phyloP scores from a whole-genome alignment of 1,140 invertebrate genomes.

The Drosophila nebulosa region DNA sequence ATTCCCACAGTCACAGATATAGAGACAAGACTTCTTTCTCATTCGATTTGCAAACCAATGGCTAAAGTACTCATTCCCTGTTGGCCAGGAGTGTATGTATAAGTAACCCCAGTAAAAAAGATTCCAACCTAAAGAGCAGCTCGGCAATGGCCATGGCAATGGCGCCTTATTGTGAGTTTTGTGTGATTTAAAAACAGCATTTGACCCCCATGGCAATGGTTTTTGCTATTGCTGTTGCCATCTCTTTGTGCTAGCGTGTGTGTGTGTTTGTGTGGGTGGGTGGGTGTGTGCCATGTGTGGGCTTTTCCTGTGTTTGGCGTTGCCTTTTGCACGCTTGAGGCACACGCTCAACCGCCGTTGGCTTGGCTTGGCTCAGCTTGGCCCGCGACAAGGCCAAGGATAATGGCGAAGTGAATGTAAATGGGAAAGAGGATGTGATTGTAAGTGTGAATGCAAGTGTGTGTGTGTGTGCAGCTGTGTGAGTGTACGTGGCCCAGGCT shows the following conservation, averaged over 20 bases:
- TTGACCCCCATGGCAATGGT: constrained; percentile 19
- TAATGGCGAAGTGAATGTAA: not conserved
- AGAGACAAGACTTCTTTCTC: not conserved
- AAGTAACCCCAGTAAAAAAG: not conserved
- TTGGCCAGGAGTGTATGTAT: not conserved
- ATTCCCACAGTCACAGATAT: no score
- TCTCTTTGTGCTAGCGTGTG: not conserved
- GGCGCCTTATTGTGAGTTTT: constrained; percentile 1
- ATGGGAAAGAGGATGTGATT: not conserved
- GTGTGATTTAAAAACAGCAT: constrained; percentile 19
- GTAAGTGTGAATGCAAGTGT: not conserved
- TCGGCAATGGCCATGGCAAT: constrained; percentile 2
- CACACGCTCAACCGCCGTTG: constrained; percentile 3
- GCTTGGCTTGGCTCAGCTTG: constrained; percentile 1
- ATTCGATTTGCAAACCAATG: not conserved
- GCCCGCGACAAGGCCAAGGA: constrained; percentile 9
- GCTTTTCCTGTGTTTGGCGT: not conserved
- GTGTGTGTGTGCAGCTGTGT: not conserved
- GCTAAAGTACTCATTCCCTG: not conserved
- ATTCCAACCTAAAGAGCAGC: not conserved
- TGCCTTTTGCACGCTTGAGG: constrained; percentile 3
- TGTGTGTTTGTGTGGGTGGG: not conserved
- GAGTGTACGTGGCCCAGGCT: not conserved
- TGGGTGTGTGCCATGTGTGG: not conserved
- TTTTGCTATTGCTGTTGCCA: not conserved